Base-by-base conservation (phyloP, 2,888 invertebrate genomes). In the Epirrhoe tristata region DNA sequence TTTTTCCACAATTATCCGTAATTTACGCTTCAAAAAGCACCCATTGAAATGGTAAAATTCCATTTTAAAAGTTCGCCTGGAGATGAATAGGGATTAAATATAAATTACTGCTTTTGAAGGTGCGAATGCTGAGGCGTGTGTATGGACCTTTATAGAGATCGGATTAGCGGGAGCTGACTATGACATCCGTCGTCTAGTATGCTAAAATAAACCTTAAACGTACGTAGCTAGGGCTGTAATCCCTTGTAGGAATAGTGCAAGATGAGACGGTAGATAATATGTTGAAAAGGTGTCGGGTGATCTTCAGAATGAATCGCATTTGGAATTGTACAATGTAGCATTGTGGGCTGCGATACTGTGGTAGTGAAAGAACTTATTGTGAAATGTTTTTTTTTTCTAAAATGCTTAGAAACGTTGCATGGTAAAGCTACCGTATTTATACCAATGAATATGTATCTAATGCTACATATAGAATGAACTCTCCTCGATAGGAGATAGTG, bases 61-160 rank as follows among this genome's bases (percentile, higher is more conserved):
- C 71, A 70, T 72, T 78, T 78, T 70, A 65, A 74, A 75, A 74
- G 70, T 77, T 74, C 69, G 66, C 74, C 68, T 62, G 60, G 58
- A 66, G 74, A 70, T 72, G 77, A 78, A 75, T 74, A 62, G 72
- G 78, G 77, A 76, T 76, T 77, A 76, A 76, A 76, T 72, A 74
- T 75, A 72, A 70, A 67, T 71, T 61, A 67, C 68, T 59, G 71
- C 66, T 66, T 68, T 58, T 54, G 61, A 66, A 68, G 68, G 58
- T 58, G 64, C 68, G 61, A 63, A 71, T 69, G 59, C 65, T 57
- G 58, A 58, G 63, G 58, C 62, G 57, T 52, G 62, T 61, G 63
- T 66, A 46, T 53, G 67, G 67, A 70, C 64, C 70, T 66, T 66
- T 65, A 62, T 54, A 59, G 31, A 55, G 58, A 65, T 70, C 55